These are phyloP conservation scores for Steinernema scapterisci DNA, from an alignment of 2,888 invertebrate species.

Conservation along the genomic window DNA sequence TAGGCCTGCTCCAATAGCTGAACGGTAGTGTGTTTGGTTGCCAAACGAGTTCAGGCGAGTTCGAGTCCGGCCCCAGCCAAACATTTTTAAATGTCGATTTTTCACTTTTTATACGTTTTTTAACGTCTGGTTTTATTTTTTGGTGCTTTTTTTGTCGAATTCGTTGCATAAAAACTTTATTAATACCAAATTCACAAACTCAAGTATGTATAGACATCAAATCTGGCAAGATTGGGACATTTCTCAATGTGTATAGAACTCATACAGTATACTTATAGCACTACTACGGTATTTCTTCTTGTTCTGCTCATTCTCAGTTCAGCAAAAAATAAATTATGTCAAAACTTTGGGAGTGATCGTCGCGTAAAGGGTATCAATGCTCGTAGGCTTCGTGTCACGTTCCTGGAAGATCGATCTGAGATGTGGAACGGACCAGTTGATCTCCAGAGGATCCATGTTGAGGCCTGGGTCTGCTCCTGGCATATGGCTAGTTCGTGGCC, in stretches of 20 bases:
- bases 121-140: too few relatives aligned
- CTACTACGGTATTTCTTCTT: not conserved
- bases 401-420: slow-evolving; percentile 61
- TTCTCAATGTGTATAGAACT: not conserved
- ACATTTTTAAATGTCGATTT: too few relatives aligned
- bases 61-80: too few relatives aligned
- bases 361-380: slow-evolving; percentile 60
- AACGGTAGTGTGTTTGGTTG: too few relatives aligned
- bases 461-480: slow-evolving; percentile 42
- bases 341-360: slow-evolving; percentile 32
- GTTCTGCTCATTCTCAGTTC: slow-evolving; percentile 16
- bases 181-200: not conserved
- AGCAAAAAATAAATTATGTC: slow-evolving; percentile 24
- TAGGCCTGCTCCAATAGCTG: too few relatives aligned
- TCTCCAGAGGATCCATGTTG: slow-evolving; percentile 59
- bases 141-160: too few relatives aligned
- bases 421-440: slow-evolving; percentile 63
- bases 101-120: too few relatives aligned
- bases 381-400: slow-evolving; percentile 48
- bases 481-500: not conserved
- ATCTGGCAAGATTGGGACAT: slow-evolving; percentile 19
- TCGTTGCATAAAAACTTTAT: not conserved
- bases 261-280: too few relatives aligned
- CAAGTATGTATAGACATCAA: slow-evolving; percentile 27
- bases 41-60: too few relatives aligned